phyloP scores from a whole-genome alignment of 2,113 vertebrate genomes.

The Symphodus melops region DNA sequence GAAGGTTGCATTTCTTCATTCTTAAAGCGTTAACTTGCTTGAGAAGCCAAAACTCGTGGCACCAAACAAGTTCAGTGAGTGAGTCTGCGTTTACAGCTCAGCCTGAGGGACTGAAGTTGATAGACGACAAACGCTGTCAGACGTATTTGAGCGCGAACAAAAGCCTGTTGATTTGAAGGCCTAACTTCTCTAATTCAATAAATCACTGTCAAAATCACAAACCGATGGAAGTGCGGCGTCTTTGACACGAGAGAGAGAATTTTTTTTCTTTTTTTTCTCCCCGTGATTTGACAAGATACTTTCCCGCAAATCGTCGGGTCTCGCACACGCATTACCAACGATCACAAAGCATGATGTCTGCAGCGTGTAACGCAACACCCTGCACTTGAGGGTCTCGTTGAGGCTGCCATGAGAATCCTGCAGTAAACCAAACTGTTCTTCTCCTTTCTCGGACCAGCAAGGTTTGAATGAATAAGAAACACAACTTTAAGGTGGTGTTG shows the following conservation, averaged over 20 bases:
- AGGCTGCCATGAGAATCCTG: constrained; percentile 57
- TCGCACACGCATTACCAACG: constrained; percentile 47
- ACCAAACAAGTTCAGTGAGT: constrained; percentile 14
- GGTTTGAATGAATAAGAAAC: constrained; percentile 11
- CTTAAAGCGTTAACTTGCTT: constrained; percentile 13
- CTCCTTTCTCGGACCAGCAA: not conserved
- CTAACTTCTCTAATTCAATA: constrained; percentile 11
- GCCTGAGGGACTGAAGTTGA: constrained; percentile 45
- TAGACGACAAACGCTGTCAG: constrained; percentile 4
- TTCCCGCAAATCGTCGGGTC: constrained; percentile 34
- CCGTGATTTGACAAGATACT: constrained; percentile 7
- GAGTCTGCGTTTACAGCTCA: not conserved
- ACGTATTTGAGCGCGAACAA: constrained; percentile 3
- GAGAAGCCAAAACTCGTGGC: constrained; percentile 42
- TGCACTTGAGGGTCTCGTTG: constrained; percentile 67
- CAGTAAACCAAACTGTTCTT: constrained; percentile 26
- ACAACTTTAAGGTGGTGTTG: not conserved
- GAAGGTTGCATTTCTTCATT: constrained; percentile 72
- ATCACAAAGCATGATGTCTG: constrained; percentile 47
- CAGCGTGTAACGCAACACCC: constrained; percentile 69
- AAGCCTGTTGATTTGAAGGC: constrained; percentile 5
- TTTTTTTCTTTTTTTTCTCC: too few species aligned
- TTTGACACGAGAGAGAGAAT: constrained; percentile 27
- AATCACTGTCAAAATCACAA: constrained; percentile 23
- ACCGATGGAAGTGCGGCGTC: not conserved